Evolutionary conservation across 2,888 invertebrate species (phyloP).

Genomic region (Acanthococcus lagerstroemiae): DNA sequence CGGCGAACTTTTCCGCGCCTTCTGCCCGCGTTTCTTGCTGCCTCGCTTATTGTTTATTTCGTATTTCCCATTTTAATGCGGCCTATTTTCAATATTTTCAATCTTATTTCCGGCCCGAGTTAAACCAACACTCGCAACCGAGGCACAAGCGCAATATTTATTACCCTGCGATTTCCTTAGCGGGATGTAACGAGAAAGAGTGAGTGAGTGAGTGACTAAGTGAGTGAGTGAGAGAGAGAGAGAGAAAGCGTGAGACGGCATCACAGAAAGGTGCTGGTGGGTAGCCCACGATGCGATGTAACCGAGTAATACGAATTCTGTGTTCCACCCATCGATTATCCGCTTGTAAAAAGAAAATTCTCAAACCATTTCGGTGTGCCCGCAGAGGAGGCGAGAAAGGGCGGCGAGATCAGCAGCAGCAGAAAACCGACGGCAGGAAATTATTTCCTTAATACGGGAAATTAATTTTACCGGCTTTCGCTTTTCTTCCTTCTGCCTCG

Average conservation of each 20-base stretch:
- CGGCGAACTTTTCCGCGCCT: no score
- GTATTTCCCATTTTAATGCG: neutral
- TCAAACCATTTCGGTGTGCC: neutral
- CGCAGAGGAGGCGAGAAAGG: no score
- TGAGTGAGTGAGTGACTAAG: no score
- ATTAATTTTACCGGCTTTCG: conserved; percentile 1
- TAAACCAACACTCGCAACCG: conserved; percentile 8
- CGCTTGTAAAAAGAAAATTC: neutral
- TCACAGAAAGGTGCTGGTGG: neutral
- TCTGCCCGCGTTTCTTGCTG: no score
- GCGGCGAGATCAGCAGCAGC: neutral
- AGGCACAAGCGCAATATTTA: neutral
- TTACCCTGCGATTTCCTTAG: neutral
- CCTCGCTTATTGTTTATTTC: no score
- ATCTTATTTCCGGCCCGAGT: conserved; percentile 3
- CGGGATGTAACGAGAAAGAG: neutral
- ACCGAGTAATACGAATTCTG: neutral
- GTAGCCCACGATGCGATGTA: neutral
- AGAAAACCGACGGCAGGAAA: conserved; percentile 7
- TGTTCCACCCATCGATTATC: neutral
- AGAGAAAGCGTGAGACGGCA: neutral
- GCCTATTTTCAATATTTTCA: conserved; percentile 3
- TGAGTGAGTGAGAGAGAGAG: neutral
- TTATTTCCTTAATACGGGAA: conserved; percentile 11
- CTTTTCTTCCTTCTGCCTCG: neutral